phyloP scores from a whole-genome alignment of 2,113 vertebrate species.

The Ondatra zibethicus region DNA sequence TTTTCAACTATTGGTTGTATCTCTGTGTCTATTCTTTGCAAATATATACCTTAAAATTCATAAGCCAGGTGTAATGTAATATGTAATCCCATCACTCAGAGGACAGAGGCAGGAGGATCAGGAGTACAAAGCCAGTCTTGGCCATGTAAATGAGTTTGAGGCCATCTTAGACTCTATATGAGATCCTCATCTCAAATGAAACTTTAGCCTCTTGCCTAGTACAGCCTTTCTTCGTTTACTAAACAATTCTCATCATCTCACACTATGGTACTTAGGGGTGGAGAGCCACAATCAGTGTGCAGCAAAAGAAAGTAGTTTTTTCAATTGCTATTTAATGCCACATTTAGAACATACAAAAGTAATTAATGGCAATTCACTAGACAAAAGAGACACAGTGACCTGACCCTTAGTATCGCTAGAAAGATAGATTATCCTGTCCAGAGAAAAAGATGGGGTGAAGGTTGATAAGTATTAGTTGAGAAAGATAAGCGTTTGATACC shows the following conservation, averaged over 20 bases:
- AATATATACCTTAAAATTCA: not conserved
- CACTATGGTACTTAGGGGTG: not conserved
- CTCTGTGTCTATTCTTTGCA: not conserved
- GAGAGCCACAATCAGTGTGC: not conserved
- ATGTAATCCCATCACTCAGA: not conserved
- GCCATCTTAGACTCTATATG: not conserved
- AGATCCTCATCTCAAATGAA: not conserved
- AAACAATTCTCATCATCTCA: not conserved
- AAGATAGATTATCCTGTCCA: slow-evolving; percentile 7
- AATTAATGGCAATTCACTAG: not conserved
- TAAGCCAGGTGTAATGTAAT: not conserved
- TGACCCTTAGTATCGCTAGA: not conserved
- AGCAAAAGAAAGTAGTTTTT: slow-evolving; percentile 41
- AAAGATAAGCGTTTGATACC: not conserved
- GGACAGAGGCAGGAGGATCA: not conserved
- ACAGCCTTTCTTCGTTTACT: not conserved
- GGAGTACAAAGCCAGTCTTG: not conserved
- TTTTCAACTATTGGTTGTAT: not conserved
- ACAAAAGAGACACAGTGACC: slow-evolving; percentile 7
- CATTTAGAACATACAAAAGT: slow-evolving; percentile 47
- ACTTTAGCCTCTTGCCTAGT: slow-evolving; percentile 36
- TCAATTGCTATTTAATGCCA: slow-evolving; percentile 49
- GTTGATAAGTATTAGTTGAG: slow-evolving; percentile 18
- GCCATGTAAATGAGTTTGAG: not conserved
- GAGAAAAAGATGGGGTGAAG: not conserved